Evolutionary conservation across 2,797 vertebrate species (phyloP), one percentile per base, ranked within the genome.

Genomic region (Myotis vivesi): DNA sequence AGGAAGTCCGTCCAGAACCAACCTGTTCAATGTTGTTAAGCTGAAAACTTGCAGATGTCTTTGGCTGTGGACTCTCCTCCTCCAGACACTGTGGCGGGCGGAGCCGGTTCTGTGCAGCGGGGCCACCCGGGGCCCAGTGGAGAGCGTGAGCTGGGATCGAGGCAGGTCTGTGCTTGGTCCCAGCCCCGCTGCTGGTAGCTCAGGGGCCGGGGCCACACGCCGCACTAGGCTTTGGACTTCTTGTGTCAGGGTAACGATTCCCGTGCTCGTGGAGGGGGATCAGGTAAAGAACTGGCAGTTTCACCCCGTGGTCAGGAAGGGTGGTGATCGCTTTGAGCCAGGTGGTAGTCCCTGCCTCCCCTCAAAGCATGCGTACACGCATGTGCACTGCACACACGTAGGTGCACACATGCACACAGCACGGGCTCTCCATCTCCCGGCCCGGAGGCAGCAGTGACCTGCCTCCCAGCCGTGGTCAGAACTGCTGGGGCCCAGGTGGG

Each of bases 181-280:
- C 53, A 22, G 82, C 33, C 44, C 19, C 8, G 38, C 77, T 7
- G 15, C 44, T 83, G 1, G 13, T 23, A 8, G 55, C 57, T 17
- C 0, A 7, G 15, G 36, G n/a, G 0, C 0, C 0, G 0, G 49
- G 30, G 20, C 19, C 23, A 1, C 0, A 1, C 4, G 22, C 59
- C 36, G 17, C 1, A 0, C 33, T 8, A 10, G 76, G 41, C 51
- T 33, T 36, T 17, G 30, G 25, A 11, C 36, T 69, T 28, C 64
- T 73, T 8, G 1, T 64, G n/a, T 80, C 55, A 41, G 33, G 46
- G 20, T 30, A 8, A 53, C 6, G 9, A 38, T 19, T 49, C 55
- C 46, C 73, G 23, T 2, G 8, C 16, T 33, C 4, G 2, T 17
- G 22, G 68, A 64, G 10, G 55, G 46, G 36, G 11, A 22, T 7